A percentile compares a stretch with the other conserved stretches of the same genome.
phyloP scores from a whole-genome alignment of 2,888 invertebrate species.

The Auanema freiburgensis region DNA sequence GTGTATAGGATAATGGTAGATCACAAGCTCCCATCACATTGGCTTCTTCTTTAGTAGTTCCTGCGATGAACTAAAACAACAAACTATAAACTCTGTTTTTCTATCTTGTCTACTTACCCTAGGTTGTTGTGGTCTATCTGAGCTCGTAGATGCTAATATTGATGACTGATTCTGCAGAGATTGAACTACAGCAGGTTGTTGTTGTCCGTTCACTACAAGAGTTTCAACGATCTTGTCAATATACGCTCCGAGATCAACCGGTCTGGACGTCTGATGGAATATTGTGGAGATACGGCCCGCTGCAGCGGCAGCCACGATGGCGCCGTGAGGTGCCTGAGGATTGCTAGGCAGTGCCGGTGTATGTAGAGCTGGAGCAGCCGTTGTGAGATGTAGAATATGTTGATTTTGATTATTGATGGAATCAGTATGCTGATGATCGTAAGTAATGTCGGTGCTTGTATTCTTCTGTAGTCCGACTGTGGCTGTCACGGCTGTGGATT shows the following conservation, averaged over 20 bases:
- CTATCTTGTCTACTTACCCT: neutral
- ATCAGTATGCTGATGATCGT: no score
- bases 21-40: conserved; percentile 15
- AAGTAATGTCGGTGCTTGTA: conserved; percentile 4
- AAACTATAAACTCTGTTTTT: neutral
- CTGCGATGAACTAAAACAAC: conserved; percentile 1
- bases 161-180: no score
- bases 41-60: neutral
- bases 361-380: no score
- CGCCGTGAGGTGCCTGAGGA: no score
- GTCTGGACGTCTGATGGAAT: conserved; percentile 21
- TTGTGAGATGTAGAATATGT: no score
- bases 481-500: conserved; percentile 7
- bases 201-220: conserved; percentile 37
- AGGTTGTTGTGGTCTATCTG: conserved; percentile 9
- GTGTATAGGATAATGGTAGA: conserved; percentile 41
- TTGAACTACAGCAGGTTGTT: no score
- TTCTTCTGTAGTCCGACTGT: conserved; percentile 5
- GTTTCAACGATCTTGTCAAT: conserved; percentile 50
- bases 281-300: conserved; percentile 4
- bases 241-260: conserved; percentile 40
- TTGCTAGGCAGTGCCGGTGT: no score
- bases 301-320: neutral
- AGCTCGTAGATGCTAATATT: conserved; percentile 3
- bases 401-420: no score